These are phyloP conservation scores for Gymnocephalus cernua DNA, from an alignment of 2,113 vertebrate species.

Conservation along the genomic window DNA sequence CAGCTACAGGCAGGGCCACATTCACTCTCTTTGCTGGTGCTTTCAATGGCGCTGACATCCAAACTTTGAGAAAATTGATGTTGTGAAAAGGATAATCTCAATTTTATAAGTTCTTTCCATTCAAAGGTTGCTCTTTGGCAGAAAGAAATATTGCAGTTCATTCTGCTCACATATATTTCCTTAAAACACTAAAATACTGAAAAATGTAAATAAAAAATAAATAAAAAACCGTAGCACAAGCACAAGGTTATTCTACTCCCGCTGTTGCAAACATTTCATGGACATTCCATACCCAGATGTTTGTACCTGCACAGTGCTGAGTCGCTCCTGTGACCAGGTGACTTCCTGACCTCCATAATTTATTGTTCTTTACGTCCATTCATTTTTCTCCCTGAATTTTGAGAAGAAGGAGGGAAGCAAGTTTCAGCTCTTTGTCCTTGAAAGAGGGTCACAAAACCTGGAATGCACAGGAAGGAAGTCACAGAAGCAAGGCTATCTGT, in stretches of 20 bases:
- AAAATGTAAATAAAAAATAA: not conserved
- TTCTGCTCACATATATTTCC: not conserved
- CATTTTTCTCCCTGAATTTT: slow-evolving; percentile 55
- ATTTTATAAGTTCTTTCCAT: not conserved
- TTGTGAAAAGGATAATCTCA: not conserved
- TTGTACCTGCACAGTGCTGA: slow-evolving; percentile 61
- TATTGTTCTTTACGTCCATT: slow-evolving; percentile 55
- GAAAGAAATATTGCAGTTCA: not conserved
- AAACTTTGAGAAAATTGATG: not conserved
- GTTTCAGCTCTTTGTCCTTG: slow-evolving; percentile 81
- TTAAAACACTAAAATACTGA: not conserved
- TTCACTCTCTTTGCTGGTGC: not conserved
- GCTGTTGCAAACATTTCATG: slow-evolving; percentile 15
- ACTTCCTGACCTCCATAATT: slow-evolving; percentile 68
- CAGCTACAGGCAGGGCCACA: not conserved
- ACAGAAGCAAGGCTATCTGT: slow-evolving; percentile 80
- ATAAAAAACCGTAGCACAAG: not conserved
- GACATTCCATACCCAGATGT: slow-evolving; percentile 55
- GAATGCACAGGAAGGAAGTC: slow-evolving; percentile 84
- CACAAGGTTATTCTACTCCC: not conserved
- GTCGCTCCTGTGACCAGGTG: slow-evolving; percentile 61
- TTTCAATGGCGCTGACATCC: not conserved
- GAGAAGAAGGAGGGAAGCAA: slow-evolving; percentile 43
- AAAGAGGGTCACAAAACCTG: slow-evolving; percentile 82
- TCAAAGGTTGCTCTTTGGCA: not conserved